phyloP scores from a whole-genome alignment of 2,888 invertebrate species.

The Sphinx pinastri region DNA sequence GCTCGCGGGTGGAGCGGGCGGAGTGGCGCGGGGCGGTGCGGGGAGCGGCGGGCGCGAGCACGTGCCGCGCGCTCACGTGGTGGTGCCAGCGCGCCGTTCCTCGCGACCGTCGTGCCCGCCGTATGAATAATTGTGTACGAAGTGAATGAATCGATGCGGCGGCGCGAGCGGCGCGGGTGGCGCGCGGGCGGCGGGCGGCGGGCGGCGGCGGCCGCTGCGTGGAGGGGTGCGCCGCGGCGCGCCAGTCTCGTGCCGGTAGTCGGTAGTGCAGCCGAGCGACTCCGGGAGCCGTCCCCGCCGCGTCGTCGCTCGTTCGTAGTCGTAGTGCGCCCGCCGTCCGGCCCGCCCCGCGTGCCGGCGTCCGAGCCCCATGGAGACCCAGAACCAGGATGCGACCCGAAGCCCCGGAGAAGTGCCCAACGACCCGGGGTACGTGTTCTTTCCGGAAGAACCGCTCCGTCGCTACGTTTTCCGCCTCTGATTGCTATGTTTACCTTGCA shows the following conservation, averaged over 20 bases:
- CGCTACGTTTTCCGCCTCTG: conserved; percentile 56
- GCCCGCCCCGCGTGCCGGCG: conserved; percentile 73
- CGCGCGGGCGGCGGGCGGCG: conserved; percentile 58
- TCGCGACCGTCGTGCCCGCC: conserved; percentile 73
- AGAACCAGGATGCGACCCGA: conserved; percentile 91
- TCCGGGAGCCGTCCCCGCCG: conserved; percentile 85
- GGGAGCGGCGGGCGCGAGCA: conserved; percentile 67
- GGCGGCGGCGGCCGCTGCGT: conserved; percentile 64
- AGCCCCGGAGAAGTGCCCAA: conserved; percentile 96
- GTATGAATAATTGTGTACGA: conserved; percentile 82
- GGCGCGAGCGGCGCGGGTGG: conserved; percentile 60
- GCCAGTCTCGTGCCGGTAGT: conserved; percentile 89
- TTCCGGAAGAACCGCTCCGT: conserved; percentile 40
- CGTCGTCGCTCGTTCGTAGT: conserved; percentile 84
- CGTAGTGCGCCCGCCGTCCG: conserved; percentile 81
- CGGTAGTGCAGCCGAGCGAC: conserved; percentile 87
- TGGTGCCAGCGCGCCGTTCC: conserved; percentile 63
- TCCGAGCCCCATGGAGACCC: conserved; percentile 87
- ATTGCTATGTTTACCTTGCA: conserved; percentile 88
- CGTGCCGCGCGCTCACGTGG: conserved; percentile 81
- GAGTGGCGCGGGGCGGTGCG: conserved; percentile 60
- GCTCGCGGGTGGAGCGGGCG: conserved; percentile 51
- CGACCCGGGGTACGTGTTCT: conserved; percentile 92
- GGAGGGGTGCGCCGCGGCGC: conserved; percentile 78
- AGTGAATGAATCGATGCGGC: conserved; percentile 83